A percentile compares a stretch with the other conserved stretches of the same genome.
These are phyloP conservation scores for Turnix velox DNA, from an alignment of 2,113 vertebrate species.

Conservation along the genomic window DNA sequence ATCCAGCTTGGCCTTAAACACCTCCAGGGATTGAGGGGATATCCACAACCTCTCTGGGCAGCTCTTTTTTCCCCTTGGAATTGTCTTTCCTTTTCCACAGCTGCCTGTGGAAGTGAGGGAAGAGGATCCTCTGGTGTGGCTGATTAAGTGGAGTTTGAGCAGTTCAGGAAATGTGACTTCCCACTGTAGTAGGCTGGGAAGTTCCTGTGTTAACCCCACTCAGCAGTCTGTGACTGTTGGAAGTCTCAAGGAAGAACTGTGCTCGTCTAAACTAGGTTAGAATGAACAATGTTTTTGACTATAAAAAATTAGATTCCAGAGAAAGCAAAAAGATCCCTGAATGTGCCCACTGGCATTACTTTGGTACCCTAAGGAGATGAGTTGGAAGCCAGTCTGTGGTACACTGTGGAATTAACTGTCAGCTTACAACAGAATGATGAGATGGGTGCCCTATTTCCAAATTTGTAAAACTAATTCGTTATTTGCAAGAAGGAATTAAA, in stretches of 20 bases:
- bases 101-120: neutral
- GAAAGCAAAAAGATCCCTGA: neutral
- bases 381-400: neutral
- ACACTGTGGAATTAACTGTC: neutral
- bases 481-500: neutral
- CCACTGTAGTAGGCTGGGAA: neutral
- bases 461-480: neutral
- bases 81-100: neutral
- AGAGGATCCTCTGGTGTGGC: neutral
- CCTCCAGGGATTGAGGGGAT: too few species aligned
- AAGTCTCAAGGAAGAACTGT: neutral
- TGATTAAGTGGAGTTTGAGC: neutral
- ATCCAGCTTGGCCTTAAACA: too few species aligned
- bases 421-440: neutral
- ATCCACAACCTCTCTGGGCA: too few species aligned
- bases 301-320: neutral
- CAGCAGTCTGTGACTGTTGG: neutral
- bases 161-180: neutral
- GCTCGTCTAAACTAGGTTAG: neutral
- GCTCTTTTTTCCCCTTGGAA: neutral
- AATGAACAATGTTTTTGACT: neutral
- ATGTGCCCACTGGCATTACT: neutral
- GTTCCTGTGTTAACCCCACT: neutral
- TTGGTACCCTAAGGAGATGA: neutral
- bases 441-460: neutral